Percentiles rank a stretch among this genome's conserved stretches.
Evolutionary conservation across 1,140 invertebrate species (phyloP).

Genomic region (Stenopsyche tienmushanensis): DNA sequence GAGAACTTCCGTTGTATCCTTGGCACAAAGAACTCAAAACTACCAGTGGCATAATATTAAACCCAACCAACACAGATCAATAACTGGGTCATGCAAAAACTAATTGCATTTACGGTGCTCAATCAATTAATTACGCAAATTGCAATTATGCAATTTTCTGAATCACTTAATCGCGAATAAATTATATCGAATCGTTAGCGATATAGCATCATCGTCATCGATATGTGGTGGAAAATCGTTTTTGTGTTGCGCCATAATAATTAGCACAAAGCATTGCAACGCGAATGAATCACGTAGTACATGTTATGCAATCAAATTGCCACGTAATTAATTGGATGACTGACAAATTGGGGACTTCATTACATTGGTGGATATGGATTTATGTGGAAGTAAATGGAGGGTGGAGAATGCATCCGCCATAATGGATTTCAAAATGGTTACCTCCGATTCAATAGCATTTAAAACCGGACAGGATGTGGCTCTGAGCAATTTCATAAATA

Average conservation of each 20-base stretch:
- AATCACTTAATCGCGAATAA: too few species aligned
- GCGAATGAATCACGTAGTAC: constrained; percentile 13
- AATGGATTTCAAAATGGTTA: background rate
- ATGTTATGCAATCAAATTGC: constrained; percentile 37
- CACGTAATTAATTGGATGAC: constrained; percentile 40
- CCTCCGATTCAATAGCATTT: background rate
- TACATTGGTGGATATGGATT: constrained; percentile 27
- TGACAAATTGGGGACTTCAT: constrained; percentile 37
- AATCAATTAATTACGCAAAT: too few species aligned
- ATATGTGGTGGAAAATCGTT: too few species aligned
- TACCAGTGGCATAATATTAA: too few species aligned
- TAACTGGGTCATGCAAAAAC: too few species aligned
- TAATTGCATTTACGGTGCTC: too few species aligned
- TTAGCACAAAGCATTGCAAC: background rate
- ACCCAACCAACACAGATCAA: too few species aligned
- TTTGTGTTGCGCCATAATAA: background rate
- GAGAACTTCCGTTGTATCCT: background rate
- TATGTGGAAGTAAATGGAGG: constrained; percentile 1
- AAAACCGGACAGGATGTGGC: background rate
- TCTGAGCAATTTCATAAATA: too few species aligned
- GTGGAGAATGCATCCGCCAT: background rate
- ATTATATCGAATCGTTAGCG: too few species aligned
- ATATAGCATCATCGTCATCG: too few species aligned
- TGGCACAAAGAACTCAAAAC: background rate
- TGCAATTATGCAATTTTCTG: too few species aligned